Conservation (phyloP, 1,140 invertebrate genomes). For the Phortica variegata region DNA sequence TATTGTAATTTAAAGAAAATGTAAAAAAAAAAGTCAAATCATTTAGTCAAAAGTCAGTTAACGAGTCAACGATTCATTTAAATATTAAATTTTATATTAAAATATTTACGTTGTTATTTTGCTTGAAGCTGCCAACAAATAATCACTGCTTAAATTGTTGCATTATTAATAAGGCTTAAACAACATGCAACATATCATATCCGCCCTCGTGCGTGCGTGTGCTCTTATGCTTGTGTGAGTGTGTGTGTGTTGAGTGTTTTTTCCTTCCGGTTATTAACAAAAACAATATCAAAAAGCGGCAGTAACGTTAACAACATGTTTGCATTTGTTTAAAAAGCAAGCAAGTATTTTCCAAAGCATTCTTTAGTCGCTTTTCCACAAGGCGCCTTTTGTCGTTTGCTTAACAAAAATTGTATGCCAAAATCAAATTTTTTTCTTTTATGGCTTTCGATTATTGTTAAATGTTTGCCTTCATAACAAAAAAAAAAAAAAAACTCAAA, state of each 20-base stretch:
- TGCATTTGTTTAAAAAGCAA: background rate
- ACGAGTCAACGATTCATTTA: slow-evolving; percentile 6
- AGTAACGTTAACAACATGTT: slow-evolving; percentile 5
- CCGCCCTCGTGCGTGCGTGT: slow-evolving; percentile 15
- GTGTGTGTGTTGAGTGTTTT: too few species aligned
- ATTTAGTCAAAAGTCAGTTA: slow-evolving; percentile 9
- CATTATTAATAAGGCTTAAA: slow-evolving; percentile 33
- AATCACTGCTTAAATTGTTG: slow-evolving; percentile 30
- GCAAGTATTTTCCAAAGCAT: background rate
- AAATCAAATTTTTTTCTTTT: slow-evolving; percentile 41
- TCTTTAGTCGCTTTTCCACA: background rate
- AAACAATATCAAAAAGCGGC: slow-evolving; percentile 7
- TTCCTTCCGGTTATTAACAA: slow-evolving; percentile 29
- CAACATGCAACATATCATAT: slow-evolving; percentile 17
- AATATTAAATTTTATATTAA: slow-evolving; percentile 43
- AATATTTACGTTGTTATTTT: slow-evolving; percentile 25
- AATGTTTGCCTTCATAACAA: slow-evolving; percentile 14
- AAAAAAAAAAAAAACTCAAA: too few species aligned
- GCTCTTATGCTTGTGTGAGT: slow-evolving; percentile 20
- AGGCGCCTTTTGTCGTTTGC: background rate
- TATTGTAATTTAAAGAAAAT: background rate
- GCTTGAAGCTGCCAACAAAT: slow-evolving; percentile 36
- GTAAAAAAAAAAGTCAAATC: background rate
- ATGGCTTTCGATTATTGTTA: slow-evolving; percentile 48
- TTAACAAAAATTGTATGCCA: slow-evolving; percentile 23